Percentiles rank a stretch among this genome's conserved stretches.
phyloP scores from a whole-genome alignment of 2,797 vertebrate genomes.

The Lepilemur septentrionalis region DNA sequence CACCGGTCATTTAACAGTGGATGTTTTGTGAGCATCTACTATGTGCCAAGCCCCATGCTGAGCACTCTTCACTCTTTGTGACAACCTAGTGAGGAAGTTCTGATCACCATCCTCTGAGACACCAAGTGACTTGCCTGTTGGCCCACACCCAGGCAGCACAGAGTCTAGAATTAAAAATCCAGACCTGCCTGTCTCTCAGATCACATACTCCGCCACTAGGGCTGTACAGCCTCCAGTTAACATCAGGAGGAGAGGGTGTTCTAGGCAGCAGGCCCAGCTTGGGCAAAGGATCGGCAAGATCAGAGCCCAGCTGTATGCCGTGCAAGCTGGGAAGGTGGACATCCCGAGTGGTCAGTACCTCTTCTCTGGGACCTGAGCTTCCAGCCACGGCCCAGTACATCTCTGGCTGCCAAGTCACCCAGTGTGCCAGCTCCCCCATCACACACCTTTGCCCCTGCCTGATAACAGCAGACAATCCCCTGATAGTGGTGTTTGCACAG shows the following conservation, averaged over 20 bases:
- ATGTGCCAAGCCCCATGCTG: accelerated
- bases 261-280: not conserved
- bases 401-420: not conserved
- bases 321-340: not conserved
- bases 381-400: not conserved
- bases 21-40: not conserved
- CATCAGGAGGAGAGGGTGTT: not conserved
- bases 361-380: not conserved
- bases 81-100: not conserved
- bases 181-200: not conserved
- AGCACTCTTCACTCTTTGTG: not conserved
- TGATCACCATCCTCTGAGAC: not conserved
- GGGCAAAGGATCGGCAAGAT: not conserved
- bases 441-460: not conserved
- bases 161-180: not conserved
- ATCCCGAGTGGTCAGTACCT: not conserved
- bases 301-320: not conserved
- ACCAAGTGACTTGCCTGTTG: not conserved
- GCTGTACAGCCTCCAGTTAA: not conserved
- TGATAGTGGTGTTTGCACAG: constrained; percentile 70
- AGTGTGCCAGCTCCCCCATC: not conserved
- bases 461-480: constrained; percentile 62
- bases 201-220: not conserved
- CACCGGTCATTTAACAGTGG: not conserved
- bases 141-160: not conserved